Percentiles rank a stretch among this genome's conserved stretches.
These are phyloP conservation scores for Progne subis DNA, from an alignment of 2,113 vertebrate species.

Conservation along the genomic window DNA sequence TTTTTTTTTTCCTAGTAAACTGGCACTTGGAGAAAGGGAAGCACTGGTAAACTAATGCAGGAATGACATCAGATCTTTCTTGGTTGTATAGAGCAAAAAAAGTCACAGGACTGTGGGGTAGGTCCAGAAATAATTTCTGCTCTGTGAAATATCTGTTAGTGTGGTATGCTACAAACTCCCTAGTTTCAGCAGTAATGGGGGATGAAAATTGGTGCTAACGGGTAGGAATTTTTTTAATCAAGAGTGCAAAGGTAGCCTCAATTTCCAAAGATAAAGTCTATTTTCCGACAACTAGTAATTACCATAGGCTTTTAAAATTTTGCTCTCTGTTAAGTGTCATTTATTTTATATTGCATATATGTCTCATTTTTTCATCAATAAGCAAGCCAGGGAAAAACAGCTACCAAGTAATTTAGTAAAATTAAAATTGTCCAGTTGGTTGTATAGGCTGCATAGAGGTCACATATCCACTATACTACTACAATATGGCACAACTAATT, in stretches of 20 bases:
- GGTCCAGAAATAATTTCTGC: constrained; percentile 50
- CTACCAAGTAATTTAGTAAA: neutral
- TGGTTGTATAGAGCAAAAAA: neutral
- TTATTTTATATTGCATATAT: neutral
- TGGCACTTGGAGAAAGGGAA: neutral
- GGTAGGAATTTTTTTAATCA: neutral
- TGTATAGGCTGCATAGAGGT: neutral
- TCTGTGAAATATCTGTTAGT: constrained; percentile 42
- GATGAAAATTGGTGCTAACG: constrained; percentile 39
- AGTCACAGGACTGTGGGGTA: neutral
- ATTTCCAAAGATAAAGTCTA: neutral
- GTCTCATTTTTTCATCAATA: neutral
- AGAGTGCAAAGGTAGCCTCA: neutral
- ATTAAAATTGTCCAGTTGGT: neutral
- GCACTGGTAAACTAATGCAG: neutral
- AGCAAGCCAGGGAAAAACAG: neutral
- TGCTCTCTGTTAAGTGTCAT: neutral
- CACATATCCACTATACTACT: neutral
- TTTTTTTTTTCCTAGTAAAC: neutral
- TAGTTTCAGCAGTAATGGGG: neutral
- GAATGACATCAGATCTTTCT: neutral
- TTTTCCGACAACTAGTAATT: neutral
- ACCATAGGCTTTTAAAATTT: neutral
- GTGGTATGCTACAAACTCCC: constrained; percentile 30
- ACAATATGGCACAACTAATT: neutral